phyloP scores from a whole-genome alignment of 2,113 vertebrate genomes.

The Probosciger aterrimus region DNA sequence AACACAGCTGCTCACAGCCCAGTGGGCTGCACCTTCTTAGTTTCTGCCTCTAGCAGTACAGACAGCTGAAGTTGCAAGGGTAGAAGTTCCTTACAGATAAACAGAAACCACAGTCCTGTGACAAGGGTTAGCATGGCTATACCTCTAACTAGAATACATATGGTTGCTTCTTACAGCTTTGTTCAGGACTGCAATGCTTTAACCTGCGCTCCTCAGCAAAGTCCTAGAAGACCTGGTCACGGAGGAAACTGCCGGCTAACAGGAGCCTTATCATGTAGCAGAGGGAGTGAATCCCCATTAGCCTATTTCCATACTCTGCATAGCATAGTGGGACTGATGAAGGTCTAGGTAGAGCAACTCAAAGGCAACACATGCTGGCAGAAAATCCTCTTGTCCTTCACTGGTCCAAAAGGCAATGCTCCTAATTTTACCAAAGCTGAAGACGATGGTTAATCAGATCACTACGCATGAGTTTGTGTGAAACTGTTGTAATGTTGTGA shows the following conservation, averaged over 20 bases:
- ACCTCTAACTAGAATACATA: not conserved
- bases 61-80: not conserved
- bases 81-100: not conserved
- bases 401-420: not conserved
- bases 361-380: rapidly evolving
- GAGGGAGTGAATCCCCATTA: not conserved
- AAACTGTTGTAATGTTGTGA: not conserved
- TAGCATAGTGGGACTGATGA: not conserved
- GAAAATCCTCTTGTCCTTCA: not conserved
- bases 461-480: not conserved
- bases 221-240: not conserved
- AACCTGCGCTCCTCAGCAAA: not conserved
- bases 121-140: not conserved
- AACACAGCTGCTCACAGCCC: not conserved
- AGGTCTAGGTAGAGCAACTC: not conserved
- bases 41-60: not conserved
- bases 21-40: not conserved
- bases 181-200: not conserved
- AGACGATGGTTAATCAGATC: not conserved
- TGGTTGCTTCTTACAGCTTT: not conserved
- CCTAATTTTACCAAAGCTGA: not conserved
- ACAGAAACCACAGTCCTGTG: not conserved
- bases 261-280: not conserved
- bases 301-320: not conserved
- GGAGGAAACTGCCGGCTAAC: not conserved